Conservation (phyloP, 2,888 invertebrate genomes). For the Orthosia gothica region DNA sequence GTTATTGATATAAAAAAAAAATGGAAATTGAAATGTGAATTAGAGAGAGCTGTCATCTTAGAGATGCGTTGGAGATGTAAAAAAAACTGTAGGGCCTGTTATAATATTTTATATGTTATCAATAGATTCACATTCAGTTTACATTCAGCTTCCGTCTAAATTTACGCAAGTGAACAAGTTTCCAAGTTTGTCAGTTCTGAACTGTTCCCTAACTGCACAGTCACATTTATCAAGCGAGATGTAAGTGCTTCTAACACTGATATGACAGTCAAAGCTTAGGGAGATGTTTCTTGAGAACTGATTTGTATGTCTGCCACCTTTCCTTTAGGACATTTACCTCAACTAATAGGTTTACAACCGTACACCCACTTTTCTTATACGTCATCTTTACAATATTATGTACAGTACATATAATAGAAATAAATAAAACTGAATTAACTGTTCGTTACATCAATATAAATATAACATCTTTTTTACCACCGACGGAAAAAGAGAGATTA, state of each 20-base stretch:
- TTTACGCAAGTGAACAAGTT: constrained; percentile 24
- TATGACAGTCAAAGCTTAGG: constrained; percentile 19
- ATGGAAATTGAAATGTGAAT: background rate
- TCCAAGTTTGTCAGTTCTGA: constrained; percentile 39
- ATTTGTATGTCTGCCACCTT: constrained; percentile 14
- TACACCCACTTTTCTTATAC: no score
- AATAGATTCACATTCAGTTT: constrained; percentile 7
- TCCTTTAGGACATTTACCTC: background rate
- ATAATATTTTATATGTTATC: background rate
- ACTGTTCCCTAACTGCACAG: constrained; percentile 27
- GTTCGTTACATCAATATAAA: no score
- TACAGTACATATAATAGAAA: no score
- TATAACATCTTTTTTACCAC: no score
- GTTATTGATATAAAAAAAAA: constrained; percentile 35
- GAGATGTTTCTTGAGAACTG: background rate
- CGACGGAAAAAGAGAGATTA: no score
- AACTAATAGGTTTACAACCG: no score
- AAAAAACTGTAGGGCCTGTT: no score
- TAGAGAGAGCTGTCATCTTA: background rate
- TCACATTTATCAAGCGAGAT: constrained; percentile 48
- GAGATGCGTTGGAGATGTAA: background rate
- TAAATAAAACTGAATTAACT: no score
- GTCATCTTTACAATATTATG: no score
- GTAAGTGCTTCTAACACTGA: background rate
- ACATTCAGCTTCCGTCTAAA: constrained; percentile 14